phyloP scores from a whole-genome alignment of 2,797 vertebrate species.

The Saguinus oedipus region DNA sequence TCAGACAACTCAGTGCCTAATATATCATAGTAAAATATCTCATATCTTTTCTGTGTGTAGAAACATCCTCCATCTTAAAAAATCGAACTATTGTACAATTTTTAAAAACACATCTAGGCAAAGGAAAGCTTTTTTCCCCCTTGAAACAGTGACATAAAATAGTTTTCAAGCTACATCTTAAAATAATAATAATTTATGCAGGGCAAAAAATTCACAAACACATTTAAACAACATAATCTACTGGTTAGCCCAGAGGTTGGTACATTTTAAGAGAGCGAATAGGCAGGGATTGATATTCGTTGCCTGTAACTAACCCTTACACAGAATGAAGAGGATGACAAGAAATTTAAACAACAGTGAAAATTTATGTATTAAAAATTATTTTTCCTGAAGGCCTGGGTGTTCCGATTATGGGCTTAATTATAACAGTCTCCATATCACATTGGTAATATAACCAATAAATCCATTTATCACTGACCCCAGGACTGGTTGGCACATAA shows the following conservation, averaged over 20 bases:
- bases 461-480: slow-evolving; percentile 16
- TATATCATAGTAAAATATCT: neutral
- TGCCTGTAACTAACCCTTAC: neutral
- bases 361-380: slow-evolving; percentile 21
- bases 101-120: slow-evolving; percentile 6
- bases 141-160: neutral
- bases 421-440: neutral
- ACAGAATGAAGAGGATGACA: neutral
- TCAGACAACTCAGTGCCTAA: neutral
- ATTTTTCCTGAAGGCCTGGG: neutral
- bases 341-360: neutral
- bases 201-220: slow-evolving; percentile 1
- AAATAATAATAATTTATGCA: slow-evolving; percentile 40
- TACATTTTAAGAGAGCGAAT: neutral
- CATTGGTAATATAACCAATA: neutral
- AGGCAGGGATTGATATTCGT: neutral
- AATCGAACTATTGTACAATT: slow-evolving; percentile 27
- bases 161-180: neutral
- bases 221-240: slow-evolving; percentile 41
- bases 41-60: neutral
- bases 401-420: slow-evolving; percentile 44
- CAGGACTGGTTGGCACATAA: neutral
- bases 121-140: neutral
- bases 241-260: neutral
- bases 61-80: neutral